phyloP scores from a whole-genome alignment of 2,113 vertebrate genomes.

The Syngnathus typhle region DNA sequence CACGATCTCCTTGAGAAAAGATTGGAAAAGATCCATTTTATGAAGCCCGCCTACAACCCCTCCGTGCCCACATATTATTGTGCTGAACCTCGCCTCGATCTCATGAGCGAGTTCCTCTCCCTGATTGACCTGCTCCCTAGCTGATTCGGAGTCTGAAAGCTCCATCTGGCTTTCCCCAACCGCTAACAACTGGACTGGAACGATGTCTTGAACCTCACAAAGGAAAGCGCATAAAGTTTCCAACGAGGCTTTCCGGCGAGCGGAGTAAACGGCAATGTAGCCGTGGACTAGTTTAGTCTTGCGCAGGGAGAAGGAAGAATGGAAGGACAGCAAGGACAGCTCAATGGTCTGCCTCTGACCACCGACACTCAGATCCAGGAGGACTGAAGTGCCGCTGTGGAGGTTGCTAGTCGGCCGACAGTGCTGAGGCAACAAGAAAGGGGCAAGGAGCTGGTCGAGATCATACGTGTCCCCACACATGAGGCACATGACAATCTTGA shows the following conservation, averaged over 20 bases:
- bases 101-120: constrained; percentile 92
- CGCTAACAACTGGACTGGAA: constrained; percentile 88
- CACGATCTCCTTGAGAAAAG: constrained; percentile 85
- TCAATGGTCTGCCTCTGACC: constrained; percentile 79
- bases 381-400: constrained; percentile 73
- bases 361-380: constrained; percentile 80
- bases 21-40: constrained; percentile 85
- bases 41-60: constrained; percentile 77
- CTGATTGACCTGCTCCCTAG: constrained; percentile 82
- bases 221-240: constrained; percentile 90
- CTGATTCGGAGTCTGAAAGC: constrained; percentile 76
- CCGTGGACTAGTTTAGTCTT: constrained; percentile 89
- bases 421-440: constrained; percentile 80
- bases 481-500: constrained; percentile 86
- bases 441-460: constrained; percentile 83
- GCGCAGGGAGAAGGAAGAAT: constrained; percentile 84
- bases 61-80: constrained; percentile 73
- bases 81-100: constrained; percentile 82
- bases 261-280: constrained; percentile 89
- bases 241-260: constrained; percentile 84
- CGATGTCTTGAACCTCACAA: constrained; percentile 92
- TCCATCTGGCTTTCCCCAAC: constrained; percentile 78
- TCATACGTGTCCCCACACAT: constrained; percentile 90
- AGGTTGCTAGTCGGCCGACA: constrained; percentile 74
- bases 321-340: constrained; percentile 86